Percentiles rank a stretch among this genome's conserved stretches.
phyloP scores from a whole-genome alignment of 1,140 invertebrate genomes.

The Psix sp. region DNA sequence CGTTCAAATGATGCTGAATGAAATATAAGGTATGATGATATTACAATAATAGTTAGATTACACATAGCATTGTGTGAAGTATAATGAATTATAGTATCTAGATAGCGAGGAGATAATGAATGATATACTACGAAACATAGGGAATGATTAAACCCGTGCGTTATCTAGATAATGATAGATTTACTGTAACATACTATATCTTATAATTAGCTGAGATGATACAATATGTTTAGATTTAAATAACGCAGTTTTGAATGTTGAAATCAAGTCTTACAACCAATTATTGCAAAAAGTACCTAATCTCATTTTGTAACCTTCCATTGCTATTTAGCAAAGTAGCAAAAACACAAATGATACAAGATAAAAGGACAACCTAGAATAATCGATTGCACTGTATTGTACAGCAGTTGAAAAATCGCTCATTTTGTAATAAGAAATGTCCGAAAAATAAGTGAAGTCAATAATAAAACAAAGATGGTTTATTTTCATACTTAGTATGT shows the following conservation, averaged over 20 bases:
- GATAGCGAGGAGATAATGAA: slow-evolving; percentile 28
- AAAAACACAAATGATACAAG: no score
- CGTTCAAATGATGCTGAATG: slow-evolving; percentile 1
- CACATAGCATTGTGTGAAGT: slow-evolving; percentile 8
- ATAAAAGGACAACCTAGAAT: no score
- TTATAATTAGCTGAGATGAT: background rate
- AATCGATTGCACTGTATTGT: no score
- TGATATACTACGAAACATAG: slow-evolving; percentile 16
- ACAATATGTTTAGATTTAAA: slow-evolving; percentile 2
- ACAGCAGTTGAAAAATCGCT: no score
- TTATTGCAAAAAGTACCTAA: no score
- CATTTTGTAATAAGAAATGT: no score
- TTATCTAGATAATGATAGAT: slow-evolving; percentile 36
- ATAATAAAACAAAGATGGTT: no score
- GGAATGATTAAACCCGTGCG: slow-evolving; percentile 21
- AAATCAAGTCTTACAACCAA: no score
- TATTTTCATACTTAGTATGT: no score
- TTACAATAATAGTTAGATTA: slow-evolving; percentile 16
- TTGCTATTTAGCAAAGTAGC: no score
- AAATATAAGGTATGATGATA: slow-evolving; percentile 7
- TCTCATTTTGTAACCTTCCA: no score
- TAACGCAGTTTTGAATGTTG: background rate
- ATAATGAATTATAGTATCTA: slow-evolving; percentile 38
- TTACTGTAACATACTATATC: slow-evolving; percentile 10
- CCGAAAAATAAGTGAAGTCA: no score